These are phyloP conservation scores for Cottus gobio DNA, from an alignment of 2,113 vertebrate genomes.

Conservation along the genomic window DNA sequence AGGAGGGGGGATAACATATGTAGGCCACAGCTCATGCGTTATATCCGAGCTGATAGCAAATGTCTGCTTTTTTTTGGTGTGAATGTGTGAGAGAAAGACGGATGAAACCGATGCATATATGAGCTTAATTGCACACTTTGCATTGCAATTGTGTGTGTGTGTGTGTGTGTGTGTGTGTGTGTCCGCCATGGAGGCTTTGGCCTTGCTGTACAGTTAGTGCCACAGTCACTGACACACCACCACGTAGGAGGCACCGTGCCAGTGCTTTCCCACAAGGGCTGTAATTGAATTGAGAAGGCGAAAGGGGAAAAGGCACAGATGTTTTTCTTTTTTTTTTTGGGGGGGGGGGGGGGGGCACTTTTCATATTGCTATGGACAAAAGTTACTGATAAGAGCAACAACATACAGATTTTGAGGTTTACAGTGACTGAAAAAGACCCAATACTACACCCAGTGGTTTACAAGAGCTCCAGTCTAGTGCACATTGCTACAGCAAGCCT, in stretches of 20 bases:
- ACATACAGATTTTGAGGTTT: constrained; percentile 40
- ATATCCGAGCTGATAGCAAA: constrained; percentile 27
- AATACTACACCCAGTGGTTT: constrained; percentile 47
- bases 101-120: neutral
- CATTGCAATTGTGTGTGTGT: neutral
- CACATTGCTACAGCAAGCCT: constrained; percentile 37
- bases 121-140: constrained; percentile 26
- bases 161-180: neutral
- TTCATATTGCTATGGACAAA: neutral
- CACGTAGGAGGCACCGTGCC: constrained; percentile 35
- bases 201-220: constrained; percentile 10
- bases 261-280: constrained; percentile 21
- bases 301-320: neutral
- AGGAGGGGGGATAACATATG: constrained; percentile 51
- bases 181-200: neutral
- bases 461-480: constrained; percentile 53
- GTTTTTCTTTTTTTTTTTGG: no score
- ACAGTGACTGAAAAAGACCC: constrained; percentile 18
- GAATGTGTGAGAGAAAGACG: constrained; percentile 9
- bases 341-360: neutral
- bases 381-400: constrained; percentile 16
- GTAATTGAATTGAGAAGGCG: constrained; percentile 33
- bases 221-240: constrained; percentile 39
- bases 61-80: constrained; percentile 2
- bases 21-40: constrained; percentile 49